These are phyloP conservation scores for Fregetta grallaria DNA, from an alignment of 2,113 vertebrate species.

Conservation along the genomic window DNA sequence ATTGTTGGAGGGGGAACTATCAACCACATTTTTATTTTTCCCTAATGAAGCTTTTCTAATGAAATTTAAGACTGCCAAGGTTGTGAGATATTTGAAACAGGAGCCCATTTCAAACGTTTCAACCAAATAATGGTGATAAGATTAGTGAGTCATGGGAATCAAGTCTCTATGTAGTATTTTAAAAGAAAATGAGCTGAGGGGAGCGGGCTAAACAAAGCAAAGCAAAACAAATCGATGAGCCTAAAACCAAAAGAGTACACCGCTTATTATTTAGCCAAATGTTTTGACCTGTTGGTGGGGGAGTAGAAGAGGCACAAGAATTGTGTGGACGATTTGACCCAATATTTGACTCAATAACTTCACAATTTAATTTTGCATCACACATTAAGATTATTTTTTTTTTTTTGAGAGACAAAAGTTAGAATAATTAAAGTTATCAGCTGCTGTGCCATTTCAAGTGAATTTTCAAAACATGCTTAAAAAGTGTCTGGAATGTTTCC, in stretches of 20 bases:
- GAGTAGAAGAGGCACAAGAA: neutral
- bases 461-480: neutral
- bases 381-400: neutral
- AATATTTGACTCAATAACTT: neutral
- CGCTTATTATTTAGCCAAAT: neutral
- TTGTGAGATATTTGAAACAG: conserved; percentile 20
- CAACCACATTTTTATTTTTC: conserved; percentile 29
- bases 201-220: conserved; percentile 11
- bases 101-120: conserved; percentile 14
- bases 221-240: conserved; percentile 48
- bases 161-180: neutral
- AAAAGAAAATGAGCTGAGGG: conserved; percentile 18
- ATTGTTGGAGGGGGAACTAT: neutral
- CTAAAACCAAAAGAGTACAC: neutral
- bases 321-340: neutral
- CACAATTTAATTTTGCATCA: neutral
- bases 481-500: conserved; percentile 2
- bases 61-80: conserved; percentile 47
- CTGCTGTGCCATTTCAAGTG: neutral
- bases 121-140: conserved; percentile 54
- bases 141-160: conserved; percentile 49
- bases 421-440: neutral
- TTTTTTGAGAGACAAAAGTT: neutral
- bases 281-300: neutral
- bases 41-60: conserved; percentile 39